Base-by-base conservation (phyloP, 2,888 invertebrate species). In the Hypomecis punctinalis region DNA sequence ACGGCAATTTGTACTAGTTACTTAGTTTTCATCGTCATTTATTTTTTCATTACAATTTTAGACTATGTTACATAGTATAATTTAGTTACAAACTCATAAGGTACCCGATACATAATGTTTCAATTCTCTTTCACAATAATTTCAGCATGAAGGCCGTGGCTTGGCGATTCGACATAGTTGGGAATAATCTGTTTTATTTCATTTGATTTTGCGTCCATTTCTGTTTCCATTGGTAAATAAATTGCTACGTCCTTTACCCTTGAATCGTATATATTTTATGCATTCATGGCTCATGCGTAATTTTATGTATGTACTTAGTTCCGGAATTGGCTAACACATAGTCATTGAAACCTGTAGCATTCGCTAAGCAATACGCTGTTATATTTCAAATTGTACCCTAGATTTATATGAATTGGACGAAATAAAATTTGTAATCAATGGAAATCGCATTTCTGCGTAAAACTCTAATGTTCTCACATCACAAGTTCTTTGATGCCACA, bases 111-210 rank as follows among this genome's bases (percentile, higher is more conserved):
- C 11, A 5, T 37, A 11, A 37, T 37, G 49, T 51, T 51, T 51
- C 37, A 33, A 37, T 13, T 49, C 36, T 48, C 35, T 48, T 48
- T 49, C 36, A 65, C 51, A 55, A 43, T 43, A 55, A 55, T 62
- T 67, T 43, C 54, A 61, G 52, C 65, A 43, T 58, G 65, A 65
- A 67, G 67, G 69, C 40, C 60, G 46, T 45, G 13, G 11, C 40
- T 54, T 54, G 56, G 61, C 42, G 35, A 58, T 67, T 67, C 51
- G 60, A 53, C 61, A 58, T 58, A 58, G 49, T 58, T 39, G 35
- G 54, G 33, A 51, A 55, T 51, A 13, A 43, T 59, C 39, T 49
- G 46, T 53, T 37, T 36, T 46, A 57, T 55, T 36, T 35, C 47
- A 60, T 40, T 47, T 42, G 6, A 39, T 40, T 54, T 37, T 51